Evolutionary conservation across 1,140 invertebrate genomes (phyloP), one percentile per base, ranked within the genome.

Genomic region (Zaprionus nigranus): DNA sequence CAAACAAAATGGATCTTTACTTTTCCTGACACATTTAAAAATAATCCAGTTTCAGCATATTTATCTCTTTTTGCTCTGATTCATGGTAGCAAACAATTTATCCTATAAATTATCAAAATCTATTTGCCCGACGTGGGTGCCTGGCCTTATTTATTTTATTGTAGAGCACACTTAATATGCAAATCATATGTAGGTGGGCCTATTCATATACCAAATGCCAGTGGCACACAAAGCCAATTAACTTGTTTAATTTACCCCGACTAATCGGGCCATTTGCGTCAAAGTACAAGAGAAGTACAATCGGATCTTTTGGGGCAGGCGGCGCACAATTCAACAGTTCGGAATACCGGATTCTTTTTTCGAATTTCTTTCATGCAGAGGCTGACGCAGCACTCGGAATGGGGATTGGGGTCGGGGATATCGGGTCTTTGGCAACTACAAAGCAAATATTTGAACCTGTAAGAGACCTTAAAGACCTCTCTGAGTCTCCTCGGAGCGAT

Each of bases 191-290:
- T 51, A 51, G 46, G 46, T 51, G 46, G 46, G 46, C 46, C 46
- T 13, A 51, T 51, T 22, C 46, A 62, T n/a, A 69, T 69, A 17
- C 51, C 60, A 43, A 51, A 69, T 30, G 59, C 62, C 69, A 73
- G 65, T 77, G 67, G 46, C 56, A 69, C 72, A 74, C 38, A 67
- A 78, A 67, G 61, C 22, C 62, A 81, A 81, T 79, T 81, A 78
- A 81, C 67, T 81, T 66, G 76, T 61, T 69, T 81, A 88, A 87
- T 88, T 88, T 81, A 61, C 34, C 81, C 74, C 54, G 79, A 84
- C 84, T 88, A 88, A 88, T 79, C 81, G 84, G 60, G 64, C 83
- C 85, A 88, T 87, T 87, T 88, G 81, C 81, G 84, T 84, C 80
- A 87, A 87, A 87, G 69, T 82, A 75, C 66, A 71, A 75, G 62